Percentiles rank a stretch among this genome's conserved stretches.
phyloP scores from a whole-genome alignment of 1,140 invertebrate species.

The Diorhabda sublineata region DNA sequence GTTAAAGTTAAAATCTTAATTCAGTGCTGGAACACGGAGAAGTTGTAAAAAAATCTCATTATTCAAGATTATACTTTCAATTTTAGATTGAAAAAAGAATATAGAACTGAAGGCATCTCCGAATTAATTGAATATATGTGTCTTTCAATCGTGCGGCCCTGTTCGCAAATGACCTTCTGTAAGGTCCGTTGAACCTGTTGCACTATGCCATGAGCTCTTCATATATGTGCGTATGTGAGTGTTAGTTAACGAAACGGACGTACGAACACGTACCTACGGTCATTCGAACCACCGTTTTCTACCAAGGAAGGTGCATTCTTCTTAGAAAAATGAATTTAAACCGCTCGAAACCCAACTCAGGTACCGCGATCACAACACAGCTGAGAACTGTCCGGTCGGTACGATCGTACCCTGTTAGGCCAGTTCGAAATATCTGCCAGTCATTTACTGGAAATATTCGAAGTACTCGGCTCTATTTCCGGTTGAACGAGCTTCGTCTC shows the following conservation, averaged over 20 bases:
- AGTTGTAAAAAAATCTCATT: no score
- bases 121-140: no score
- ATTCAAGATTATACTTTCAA: no score
- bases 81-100: no score
- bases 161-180: not conserved
- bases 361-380: not conserved
- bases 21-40: no score
- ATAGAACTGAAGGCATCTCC: no score
- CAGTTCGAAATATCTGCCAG: no score
- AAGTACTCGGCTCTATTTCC: no score
- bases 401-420: no score
- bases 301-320: not conserved
- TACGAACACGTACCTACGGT: not conserved
- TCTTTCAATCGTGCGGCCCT: not conserved
- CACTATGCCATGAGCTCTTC: not conserved
- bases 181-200: not conserved
- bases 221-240: not conserved
- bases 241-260: conserved; percentile 1
- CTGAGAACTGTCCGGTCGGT: not conserved
- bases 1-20: no score
- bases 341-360: not conserved
- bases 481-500: no score
- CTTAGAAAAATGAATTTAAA: conserved; percentile 1
- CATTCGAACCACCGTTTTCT: conserved; percentile 1
- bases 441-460: no score